Base-by-base conservation (phyloP, 2,888 invertebrate species). In the Spodoptera littoralis region DNA sequence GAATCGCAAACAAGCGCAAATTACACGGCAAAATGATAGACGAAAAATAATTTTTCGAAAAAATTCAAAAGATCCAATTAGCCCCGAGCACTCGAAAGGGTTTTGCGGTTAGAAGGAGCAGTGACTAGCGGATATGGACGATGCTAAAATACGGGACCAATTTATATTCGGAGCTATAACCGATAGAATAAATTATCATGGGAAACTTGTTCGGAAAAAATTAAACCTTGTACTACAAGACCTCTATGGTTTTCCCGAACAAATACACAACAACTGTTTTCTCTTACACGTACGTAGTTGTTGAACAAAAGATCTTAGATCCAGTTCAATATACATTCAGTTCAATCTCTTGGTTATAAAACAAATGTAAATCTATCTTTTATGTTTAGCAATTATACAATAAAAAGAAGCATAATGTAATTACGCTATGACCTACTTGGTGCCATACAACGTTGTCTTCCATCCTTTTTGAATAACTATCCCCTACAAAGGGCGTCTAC, bases 51-150 rank as follows among this genome's bases (percentile, higher is more conserved):
- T 88, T 88, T 36, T 86, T 77, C 73, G 75, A 76, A 83, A 82
- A 85, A 83, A 86, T 89, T 90, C 89, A 90, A 90, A 90, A 89
- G 90, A 90, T 89, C 89, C 90, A 91, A 91, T 91, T 90, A 91
- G 89, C 87, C 84, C 82, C 69, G 81, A 77, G 81, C 85, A 83
- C 88, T 89, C 86, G 84, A 88, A 90, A 87, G 88, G 89, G 88
- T 89, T 88, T 85, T 84, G 71, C 83, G 84, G 84, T 83, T 87
- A 83, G 84, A 84, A 84, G 86, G 80, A 86, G 85, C 82, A 81
- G 81, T 90, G 90, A 90, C 90, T 89, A 84, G 88, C 85, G 76
- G 86, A 86, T 90, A 88, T 87, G 81, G 84, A 83, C 82, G 82
- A 84, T 81, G 88, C 78, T 86, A 83, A 87, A 90, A 89, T 86